Evolutionary conservation across 1,140 invertebrate species (phyloP).

Genomic region (Medauroidea extradentata): DNA sequence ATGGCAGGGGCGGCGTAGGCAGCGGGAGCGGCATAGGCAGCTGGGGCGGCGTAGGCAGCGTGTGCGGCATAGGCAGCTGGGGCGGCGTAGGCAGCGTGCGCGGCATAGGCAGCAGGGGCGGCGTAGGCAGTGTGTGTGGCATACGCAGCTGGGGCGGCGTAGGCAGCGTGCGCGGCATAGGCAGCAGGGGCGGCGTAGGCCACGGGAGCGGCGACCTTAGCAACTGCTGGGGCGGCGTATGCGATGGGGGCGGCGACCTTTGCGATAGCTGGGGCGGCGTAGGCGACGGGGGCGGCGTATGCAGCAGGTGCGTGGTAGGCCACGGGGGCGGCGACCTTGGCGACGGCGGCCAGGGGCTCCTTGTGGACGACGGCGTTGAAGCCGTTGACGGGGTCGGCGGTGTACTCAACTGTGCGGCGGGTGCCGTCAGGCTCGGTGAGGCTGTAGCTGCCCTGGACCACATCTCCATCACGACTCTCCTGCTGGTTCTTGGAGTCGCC

Average conservation of each 20-base stretch:
- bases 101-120: slow-evolving; percentile 38
- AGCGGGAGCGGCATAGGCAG: no score
- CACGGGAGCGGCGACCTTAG: neutral
- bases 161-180: no score
- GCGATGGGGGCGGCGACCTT: slow-evolving; percentile 1
- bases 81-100: no score
- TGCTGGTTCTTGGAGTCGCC: slow-evolving; percentile 51
- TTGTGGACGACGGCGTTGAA: slow-evolving; percentile 40
- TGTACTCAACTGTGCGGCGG: slow-evolving; percentile 51
- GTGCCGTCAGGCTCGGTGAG: slow-evolving; percentile 54
- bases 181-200: no score
- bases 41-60: no score
- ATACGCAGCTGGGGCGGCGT: no score
- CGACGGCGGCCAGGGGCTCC: slow-evolving; percentile 40
- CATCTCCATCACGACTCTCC: slow-evolving; percentile 49
- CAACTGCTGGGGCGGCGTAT: neutral
- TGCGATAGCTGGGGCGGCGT: neutral
- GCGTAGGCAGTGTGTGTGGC: slow-evolving; percentile 33
- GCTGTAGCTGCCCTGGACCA: slow-evolving; percentile 52
- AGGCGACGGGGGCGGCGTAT: neutral
- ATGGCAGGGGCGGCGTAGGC: no score
- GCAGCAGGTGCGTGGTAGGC: neutral
- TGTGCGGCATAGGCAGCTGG: no score
- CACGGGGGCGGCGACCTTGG: slow-evolving; percentile 1
- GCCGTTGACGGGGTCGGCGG: slow-evolving; percentile 36